Conservation (phyloP, 2,888 invertebrate species). For the Eumacrocentrus americanus region DNA sequence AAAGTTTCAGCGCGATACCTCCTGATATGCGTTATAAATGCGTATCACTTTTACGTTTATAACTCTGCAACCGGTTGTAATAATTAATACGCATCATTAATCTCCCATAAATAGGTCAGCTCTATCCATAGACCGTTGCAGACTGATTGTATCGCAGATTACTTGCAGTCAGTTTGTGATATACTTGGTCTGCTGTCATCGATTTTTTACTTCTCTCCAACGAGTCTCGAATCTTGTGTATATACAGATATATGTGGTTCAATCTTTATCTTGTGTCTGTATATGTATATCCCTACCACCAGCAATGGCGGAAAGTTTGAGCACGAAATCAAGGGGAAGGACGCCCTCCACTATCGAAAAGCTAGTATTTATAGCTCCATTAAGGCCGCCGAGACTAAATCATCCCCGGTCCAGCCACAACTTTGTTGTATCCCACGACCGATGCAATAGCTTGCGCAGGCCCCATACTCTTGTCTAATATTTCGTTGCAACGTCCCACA, state of each 20-base stretch:
- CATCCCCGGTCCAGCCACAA: slow-evolving; percentile 64
- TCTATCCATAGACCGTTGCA: slow-evolving; percentile 14
- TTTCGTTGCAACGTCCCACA: slow-evolving; percentile 48
- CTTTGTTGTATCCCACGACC: slow-evolving; percentile 61
- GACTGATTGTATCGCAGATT: background rate
- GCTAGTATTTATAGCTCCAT: slow-evolving; percentile 69
- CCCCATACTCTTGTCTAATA: slow-evolving; percentile 58
- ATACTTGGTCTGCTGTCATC: background rate
- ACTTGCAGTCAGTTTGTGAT: background rate
- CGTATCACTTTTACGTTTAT: slow-evolving; percentile 30
- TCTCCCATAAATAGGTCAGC: slow-evolving; percentile 32
- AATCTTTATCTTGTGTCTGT: slow-evolving; percentile 6
- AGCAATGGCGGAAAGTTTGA: slow-evolving; percentile 16
- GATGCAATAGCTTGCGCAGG: slow-evolving; percentile 36
- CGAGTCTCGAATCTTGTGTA: background rate
- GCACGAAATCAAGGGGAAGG: slow-evolving; percentile 23
- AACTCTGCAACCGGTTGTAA: slow-evolving; percentile 30
- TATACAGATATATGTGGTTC: background rate
- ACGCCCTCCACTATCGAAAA: slow-evolving; percentile 63
- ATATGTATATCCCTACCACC: slow-evolving; percentile 1
- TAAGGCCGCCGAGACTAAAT: slow-evolving; percentile 66
- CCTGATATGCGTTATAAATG: slow-evolving; percentile 29
- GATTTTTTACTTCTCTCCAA: background rate
- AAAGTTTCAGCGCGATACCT: slow-evolving; percentile 29
- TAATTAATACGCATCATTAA: slow-evolving; percentile 34